Base-by-base conservation (phyloP, 2,797 vertebrate species). In the Myripristis murdjan region DNA sequence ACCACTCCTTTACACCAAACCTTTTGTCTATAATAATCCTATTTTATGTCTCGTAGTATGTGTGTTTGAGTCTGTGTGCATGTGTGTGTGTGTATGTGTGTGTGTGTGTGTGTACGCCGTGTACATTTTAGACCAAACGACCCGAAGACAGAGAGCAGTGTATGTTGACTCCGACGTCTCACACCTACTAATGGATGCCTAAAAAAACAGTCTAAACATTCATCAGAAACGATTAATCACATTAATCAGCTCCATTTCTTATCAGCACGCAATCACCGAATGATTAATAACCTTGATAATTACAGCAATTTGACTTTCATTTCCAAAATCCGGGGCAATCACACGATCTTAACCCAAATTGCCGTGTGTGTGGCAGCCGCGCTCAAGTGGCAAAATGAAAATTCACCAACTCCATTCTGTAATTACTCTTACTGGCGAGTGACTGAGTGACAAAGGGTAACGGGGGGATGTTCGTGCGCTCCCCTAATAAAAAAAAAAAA, bases 401-500 rank as follows among this genome's bases (percentile, higher is more conserved):
- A 80, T 44, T 71, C 68, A 52, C 47, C 57, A 64, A 58, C 75
- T 53, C 43, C 6, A 46, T 39, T 65, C 59, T 67, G 52, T 66
- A 75, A 87, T 83, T 82, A 85, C 54, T 81, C 57, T 68, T 67
- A n/a, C 59, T 9, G 16, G 39, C 2, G 39, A 78, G 46, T 26
- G 67, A 71, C 31, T 75, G 81, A 84, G 48, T 80, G 87, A 86
- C 82, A 69, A 44, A 67, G 35, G 11, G 52, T 60, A 73, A 58
- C 35, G 22, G 43, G 39, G 5, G 70, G 55, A 47, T 73, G 81
- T 70, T 44, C 41, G 74, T 26, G 49, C 46, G 47, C 41, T 44
- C 35, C 55, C 51, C 47, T 14, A 49, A 73, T 87, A 81, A n/a
- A n/a, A n/a, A n/a, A n/a, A n/a, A n/a, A n/a, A n/a, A 46, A 66